Conservation (phyloP, 2,113 vertebrate species). For the Asarcornis scutulata region DNA sequence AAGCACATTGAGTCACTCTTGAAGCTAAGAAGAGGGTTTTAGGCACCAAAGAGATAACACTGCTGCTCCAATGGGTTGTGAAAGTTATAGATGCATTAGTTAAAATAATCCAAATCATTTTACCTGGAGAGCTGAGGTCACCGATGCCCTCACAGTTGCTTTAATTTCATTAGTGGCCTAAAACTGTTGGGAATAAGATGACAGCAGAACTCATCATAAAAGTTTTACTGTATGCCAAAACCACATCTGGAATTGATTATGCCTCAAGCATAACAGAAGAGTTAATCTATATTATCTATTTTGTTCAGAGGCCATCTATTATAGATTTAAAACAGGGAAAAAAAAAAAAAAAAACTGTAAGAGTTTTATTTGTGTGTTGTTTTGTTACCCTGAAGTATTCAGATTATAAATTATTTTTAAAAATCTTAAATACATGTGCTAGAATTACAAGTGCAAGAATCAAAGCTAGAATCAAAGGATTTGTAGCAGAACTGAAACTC, state of each 20-base stretch:
- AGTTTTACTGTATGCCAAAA: neutral
- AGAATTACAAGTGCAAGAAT: neutral
- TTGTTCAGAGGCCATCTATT: neutral
- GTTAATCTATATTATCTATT: neutral
- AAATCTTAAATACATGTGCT: neutral
- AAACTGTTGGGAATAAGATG: neutral
- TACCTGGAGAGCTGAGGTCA: neutral
- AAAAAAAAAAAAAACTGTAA: neutral
- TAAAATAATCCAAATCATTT: neutral
- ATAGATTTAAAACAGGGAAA: neutral
- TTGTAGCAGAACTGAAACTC: neutral
- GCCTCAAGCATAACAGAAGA: neutral
- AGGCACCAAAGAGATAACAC: neutral
- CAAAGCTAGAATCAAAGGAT: neutral
- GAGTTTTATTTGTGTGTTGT: neutral
- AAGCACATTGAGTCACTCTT: neutral
- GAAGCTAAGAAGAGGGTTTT: neutral
- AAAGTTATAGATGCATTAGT: neutral
- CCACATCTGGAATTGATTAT: neutral
- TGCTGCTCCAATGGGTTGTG: neutral
- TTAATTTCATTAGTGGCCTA: neutral
- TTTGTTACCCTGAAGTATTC: neutral
- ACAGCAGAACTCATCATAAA: neutral
- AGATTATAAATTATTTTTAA: neutral
- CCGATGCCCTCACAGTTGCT: neutral